A percentile compares a stretch with the other conserved stretches of the same genome.
phyloP scores from a whole-genome alignment of 2,113 vertebrate species.

The Zeus faber region DNA sequence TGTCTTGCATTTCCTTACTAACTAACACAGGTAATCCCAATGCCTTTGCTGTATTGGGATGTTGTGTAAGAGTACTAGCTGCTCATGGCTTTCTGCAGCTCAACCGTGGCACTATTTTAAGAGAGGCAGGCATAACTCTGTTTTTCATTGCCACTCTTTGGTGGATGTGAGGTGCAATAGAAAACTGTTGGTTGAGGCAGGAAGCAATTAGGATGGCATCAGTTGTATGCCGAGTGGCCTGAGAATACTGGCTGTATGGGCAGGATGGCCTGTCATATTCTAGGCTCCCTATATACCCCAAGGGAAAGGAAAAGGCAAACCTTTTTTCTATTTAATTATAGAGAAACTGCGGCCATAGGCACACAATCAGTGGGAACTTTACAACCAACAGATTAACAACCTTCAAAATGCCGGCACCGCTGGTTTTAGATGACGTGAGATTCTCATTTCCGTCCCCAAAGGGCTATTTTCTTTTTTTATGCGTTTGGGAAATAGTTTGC shows the following conservation, averaged over 20 bases:
- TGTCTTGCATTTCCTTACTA: no score
- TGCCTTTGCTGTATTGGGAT: no score
- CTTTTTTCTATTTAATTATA: conserved; percentile 62
- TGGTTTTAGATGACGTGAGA: conserved; percentile 39
- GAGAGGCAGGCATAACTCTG: conserved; percentile 1
- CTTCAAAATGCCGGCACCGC: conserved; percentile 45
- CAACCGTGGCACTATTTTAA: background rate
- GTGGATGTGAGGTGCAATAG: conserved; percentile 19
- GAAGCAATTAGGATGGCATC: conserved; percentile 44
- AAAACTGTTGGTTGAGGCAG: conserved; percentile 36
- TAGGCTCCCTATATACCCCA: conserved; percentile 50
- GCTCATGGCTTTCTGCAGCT: no score
- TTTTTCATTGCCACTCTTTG: conserved; percentile 6
- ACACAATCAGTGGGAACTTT: conserved; percentile 43
- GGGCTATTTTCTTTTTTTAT: conserved; percentile 20
- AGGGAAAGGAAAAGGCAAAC: conserved; percentile 27
- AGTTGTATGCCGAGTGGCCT: conserved; percentile 17
- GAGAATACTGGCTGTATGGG: conserved; percentile 26
- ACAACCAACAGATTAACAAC: conserved; percentile 53
- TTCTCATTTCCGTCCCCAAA: conserved; percentile 43
- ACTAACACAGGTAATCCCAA: no score
- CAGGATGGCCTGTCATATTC: conserved; percentile 56
- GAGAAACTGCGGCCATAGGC: conserved; percentile 37
- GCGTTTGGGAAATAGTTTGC: conserved; percentile 21
- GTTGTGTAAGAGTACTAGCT: no score